Evolutionary conservation across 2,113 vertebrate genomes (phyloP).

Genomic region (Condylura cristata): DNA sequence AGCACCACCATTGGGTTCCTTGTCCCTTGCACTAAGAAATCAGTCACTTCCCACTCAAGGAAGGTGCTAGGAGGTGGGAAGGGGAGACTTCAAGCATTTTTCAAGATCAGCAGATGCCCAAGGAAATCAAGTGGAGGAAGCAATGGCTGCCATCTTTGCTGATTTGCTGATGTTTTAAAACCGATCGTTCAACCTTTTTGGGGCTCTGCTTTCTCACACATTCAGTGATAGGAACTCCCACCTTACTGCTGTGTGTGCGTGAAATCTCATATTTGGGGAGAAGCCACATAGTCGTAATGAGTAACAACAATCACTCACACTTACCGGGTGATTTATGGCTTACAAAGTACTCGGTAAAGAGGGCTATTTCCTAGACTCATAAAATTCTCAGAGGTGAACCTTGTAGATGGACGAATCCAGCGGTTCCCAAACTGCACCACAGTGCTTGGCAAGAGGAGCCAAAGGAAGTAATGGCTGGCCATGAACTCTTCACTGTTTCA

Average conservation of each 20-base stretch:
- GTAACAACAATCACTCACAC: background rate
- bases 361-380: background rate
- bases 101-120: background rate
- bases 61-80: background rate
- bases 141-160: background rate
- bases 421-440: background rate
- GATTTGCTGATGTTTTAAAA: slow-evolving; percentile 5
- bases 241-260: background rate
- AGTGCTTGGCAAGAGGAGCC: background rate
- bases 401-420: background rate
- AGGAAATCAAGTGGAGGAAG: background rate
- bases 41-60: background rate
- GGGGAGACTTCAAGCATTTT: background rate
- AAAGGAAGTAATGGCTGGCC: background rate
- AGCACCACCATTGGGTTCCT: background rate
- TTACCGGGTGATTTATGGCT: slow-evolving; percentile 4
- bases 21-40: background rate
- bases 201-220: background rate
- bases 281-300: slow-evolving; percentile 8
- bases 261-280: background rate
- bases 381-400: background rate
- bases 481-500: slow-evolving; percentile 68
- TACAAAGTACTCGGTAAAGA: background rate
- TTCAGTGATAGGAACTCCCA: background rate
- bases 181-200: background rate